These are phyloP conservation scores for Drosophila monieri DNA, from an alignment of 2,888 invertebrate genomes.

Conservation along the genomic window DNA sequence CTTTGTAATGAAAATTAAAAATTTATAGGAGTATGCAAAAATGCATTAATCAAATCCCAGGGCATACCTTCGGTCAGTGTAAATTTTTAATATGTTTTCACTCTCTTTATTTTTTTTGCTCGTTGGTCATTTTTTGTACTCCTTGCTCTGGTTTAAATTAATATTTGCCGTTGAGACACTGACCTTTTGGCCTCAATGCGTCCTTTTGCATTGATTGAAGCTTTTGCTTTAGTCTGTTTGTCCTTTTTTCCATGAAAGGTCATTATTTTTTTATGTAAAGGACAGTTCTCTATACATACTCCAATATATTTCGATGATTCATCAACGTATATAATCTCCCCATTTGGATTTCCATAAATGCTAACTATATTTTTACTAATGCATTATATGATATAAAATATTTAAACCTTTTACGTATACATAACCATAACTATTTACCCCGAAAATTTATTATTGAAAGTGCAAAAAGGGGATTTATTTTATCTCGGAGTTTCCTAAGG, in stretches of 20 bases:
- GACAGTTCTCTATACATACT: background rate
- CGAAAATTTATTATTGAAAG: slow-evolving; percentile 2
- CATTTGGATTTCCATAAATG: background rate
- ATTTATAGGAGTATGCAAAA: slow-evolving; percentile 36
- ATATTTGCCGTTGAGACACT: slow-evolving; percentile 37
- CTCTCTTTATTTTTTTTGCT: background rate
- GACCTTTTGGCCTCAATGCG: slow-evolving; percentile 63
- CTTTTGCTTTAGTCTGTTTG: slow-evolving; percentile 8
- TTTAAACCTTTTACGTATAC: too few relatives aligned
- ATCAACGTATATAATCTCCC: too few relatives aligned
- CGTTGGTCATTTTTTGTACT: background rate
- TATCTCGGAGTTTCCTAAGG: slow-evolving; percentile 17
- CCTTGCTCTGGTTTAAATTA: slow-evolving; percentile 34
- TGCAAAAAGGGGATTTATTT: slow-evolving; percentile 18
- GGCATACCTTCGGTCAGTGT: slow-evolving; percentile 14
- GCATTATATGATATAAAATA: too few relatives aligned
- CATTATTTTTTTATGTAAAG: background rate
- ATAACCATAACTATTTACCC: background rate
- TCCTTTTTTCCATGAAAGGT: background rate
- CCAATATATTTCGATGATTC: background rate
- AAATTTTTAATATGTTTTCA: slow-evolving; percentile 41
- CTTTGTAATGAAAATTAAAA: slow-evolving; percentile 49
- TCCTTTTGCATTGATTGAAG: slow-evolving; percentile 39
- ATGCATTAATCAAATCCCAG: slow-evolving; percentile 42
- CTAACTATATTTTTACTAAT: background rate